Percentiles rank a stretch among this genome's conserved stretches.
phyloP scores from a whole-genome alignment of 2,888 invertebrate genomes.

The Thysanoteuthis rhombus region DNA sequence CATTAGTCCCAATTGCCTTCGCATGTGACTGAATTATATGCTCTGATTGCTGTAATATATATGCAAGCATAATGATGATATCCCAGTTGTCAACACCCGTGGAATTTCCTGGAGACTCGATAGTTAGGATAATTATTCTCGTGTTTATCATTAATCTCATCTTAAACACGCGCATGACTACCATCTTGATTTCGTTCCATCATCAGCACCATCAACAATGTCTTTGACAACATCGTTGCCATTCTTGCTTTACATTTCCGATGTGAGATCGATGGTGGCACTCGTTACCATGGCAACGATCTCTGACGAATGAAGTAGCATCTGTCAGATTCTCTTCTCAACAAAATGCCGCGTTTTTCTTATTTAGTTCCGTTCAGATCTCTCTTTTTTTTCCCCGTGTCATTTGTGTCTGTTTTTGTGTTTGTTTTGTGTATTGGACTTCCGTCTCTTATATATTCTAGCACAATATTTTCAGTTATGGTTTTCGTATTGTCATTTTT shows the following conservation, averaged over 20 bases:
- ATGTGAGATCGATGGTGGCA: neutral
- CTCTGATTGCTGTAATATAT: no score
- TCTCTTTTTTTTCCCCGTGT: no score
- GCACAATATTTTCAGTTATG: neutral
- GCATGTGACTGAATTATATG: no score
- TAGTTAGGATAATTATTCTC: neutral
- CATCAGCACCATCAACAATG: neutral
- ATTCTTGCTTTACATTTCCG: neutral
- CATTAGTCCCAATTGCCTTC: no score
- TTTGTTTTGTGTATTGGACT: neutral
- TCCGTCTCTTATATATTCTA: neutral
- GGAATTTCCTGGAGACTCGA: no score
- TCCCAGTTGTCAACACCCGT: no score
- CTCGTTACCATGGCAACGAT: neutral
- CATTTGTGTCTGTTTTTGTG: no score
- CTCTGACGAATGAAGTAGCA: neutral
- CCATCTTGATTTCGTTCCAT: neutral
- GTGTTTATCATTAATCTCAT: neutral
- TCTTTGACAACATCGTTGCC: neutral
- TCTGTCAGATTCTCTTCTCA: neutral
- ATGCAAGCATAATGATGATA: no score
- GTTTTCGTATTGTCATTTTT: neutral
- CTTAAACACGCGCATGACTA: neutral
- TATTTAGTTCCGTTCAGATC: neutral
- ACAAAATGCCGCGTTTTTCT: neutral